These are phyloP conservation scores for Formica aserva DNA, from an alignment of 2,888 invertebrate species.

Conservation along the genomic window DNA sequence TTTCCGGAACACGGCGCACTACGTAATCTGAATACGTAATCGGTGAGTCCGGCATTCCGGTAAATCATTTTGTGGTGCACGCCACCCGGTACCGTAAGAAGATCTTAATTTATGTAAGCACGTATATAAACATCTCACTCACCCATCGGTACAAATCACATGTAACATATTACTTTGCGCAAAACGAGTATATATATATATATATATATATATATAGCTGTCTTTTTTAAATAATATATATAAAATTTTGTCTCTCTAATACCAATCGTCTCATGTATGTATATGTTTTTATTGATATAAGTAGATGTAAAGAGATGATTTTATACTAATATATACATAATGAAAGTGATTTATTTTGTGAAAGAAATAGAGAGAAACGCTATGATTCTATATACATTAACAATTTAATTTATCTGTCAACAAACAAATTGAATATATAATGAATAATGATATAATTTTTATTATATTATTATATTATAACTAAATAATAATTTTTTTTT, in stretches of 20 bases:
- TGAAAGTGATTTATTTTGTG: too few relatives aligned
- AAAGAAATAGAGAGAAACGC: neutral
- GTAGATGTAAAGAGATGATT: neutral
- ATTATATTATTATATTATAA: neutral
- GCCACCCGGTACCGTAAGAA: constrained; percentile 60
- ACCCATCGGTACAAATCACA: neutral
- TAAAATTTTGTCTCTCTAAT: neutral
- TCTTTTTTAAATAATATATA: neutral
- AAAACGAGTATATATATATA: neutral
- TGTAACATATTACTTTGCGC: neutral
- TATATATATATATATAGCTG: too few relatives aligned
- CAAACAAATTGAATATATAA: neutral
- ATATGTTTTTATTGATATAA: neutral
- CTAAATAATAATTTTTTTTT: neutral
- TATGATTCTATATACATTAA: neutral
- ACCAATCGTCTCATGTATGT: neutral
- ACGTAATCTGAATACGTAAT: constrained; percentile 66
- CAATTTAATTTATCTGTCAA: constrained; percentile 6
- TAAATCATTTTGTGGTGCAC: constrained; percentile 47
- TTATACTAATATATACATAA: too few relatives aligned
- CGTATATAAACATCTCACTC: constrained; percentile 18
- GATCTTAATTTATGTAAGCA: constrained; percentile 37
- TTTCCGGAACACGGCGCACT: constrained; percentile 61
- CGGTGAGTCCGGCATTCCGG: constrained; percentile 30
- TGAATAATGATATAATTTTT: neutral